Evolutionary conservation across 2,888 invertebrate genomes (phyloP).

Genomic region (Stomorhina lunata): DNA sequence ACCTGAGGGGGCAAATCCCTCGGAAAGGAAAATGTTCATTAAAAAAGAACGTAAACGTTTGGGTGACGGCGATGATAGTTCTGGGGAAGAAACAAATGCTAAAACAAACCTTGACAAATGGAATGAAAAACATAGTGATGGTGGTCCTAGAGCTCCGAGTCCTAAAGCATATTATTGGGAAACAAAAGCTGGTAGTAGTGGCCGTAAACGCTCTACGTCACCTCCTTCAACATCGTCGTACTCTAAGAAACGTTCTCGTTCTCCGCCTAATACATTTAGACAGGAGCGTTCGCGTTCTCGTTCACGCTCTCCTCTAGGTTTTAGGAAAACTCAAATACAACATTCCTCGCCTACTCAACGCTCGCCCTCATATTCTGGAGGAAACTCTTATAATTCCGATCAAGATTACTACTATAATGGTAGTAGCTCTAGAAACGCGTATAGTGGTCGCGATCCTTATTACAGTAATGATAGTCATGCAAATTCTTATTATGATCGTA

Average conservation of each 20-base stretch:
- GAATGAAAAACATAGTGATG: background rate
- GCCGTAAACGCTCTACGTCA: background rate
- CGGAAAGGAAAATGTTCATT: slow-evolving; percentile 73
- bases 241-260: background rate
- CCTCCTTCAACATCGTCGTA: background rate
- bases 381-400: background rate
- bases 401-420: slow-evolving; percentile 7
- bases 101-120: too few species aligned
- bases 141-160: background rate
- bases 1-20: slow-evolving; percentile 70
- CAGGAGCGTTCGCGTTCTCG: slow-evolving; percentile 36
- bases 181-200: too few species aligned
- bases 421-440: background rate
- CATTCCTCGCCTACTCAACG: background rate
- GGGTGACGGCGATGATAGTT: slow-evolving; percentile 60
- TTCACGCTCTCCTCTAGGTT: slow-evolving; percentile 26
- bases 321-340: background rate
- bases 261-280: background rate
- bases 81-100: slow-evolving; percentile 28
- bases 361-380: background rate
- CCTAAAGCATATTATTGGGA: background rate
- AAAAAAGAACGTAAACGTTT: slow-evolving; percentile 73
- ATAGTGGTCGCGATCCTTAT: background rate
- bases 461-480: background rate
- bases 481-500: background rate